A percentile compares a stretch with the other conserved stretches of the same genome.
phyloP scores from a whole-genome alignment of 1,140 invertebrate genomes.

The Drosophila lowei region DNA sequence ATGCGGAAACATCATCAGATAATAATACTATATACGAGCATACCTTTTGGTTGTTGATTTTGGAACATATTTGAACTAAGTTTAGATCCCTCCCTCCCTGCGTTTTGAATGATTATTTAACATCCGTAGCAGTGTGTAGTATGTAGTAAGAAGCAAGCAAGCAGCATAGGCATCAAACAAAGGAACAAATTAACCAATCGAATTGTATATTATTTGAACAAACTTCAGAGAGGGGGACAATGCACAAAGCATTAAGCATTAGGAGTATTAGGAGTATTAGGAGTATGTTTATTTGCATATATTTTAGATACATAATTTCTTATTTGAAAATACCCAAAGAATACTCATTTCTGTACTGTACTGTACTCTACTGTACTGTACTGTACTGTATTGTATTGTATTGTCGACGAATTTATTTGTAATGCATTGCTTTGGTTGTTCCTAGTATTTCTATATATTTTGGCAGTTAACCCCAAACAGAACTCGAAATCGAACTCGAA shows the following conservation, averaged over 20 bases:
- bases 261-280: too few relatives aligned
- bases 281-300: constrained; percentile 31
- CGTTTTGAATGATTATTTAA: constrained; percentile 41
- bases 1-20: constrained; percentile 41
- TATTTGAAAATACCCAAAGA: constrained; percentile 61
- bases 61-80: constrained; percentile 45
- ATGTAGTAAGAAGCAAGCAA: constrained; percentile 17
- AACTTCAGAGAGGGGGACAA: background rate
- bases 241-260: too few relatives aligned
- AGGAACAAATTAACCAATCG: constrained; percentile 26
- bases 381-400: constrained; percentile 25
- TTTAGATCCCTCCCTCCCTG: constrained; percentile 22
- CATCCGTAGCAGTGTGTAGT: constrained; percentile 67
- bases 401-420: constrained; percentile 70
- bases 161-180: constrained; percentile 23
- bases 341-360: constrained; percentile 69
- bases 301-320: constrained; percentile 36
- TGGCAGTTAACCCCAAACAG: constrained; percentile 46
- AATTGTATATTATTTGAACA: constrained; percentile 55
- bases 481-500: constrained; percentile 4
- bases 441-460: constrained; percentile 54
- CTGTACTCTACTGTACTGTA: constrained; percentile 13
- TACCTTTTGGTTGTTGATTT: constrained; percentile 43
- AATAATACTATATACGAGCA: constrained; percentile 23
- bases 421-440: constrained; percentile 59